Base-by-base conservation (phyloP, 2,888 invertebrate genomes). In the Sinopyrophorus schimmeli region DNA sequence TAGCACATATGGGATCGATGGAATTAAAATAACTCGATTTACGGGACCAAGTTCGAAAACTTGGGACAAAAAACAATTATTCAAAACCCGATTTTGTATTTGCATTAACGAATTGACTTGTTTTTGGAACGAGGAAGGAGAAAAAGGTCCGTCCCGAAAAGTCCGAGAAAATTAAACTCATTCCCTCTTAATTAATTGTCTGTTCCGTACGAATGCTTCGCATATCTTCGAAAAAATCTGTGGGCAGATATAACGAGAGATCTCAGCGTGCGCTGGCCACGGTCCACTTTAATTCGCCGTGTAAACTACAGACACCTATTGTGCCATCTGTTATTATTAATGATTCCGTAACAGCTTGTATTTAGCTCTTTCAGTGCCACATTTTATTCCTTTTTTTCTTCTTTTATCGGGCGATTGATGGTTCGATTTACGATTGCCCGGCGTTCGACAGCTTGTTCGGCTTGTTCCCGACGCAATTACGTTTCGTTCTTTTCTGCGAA, bases 271-370 rank as follows among this genome's bases (percentile, higher is more conserved):
- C 47, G 50, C 40, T 51, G 46, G 34, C 43, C 50, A 55, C 54
- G 55, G 61, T 46, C 52, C 56, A 53, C 49, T 61, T 63, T 66
- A 66, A 66, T 65, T 58, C 62, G 55, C 62, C 66, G 63, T 66
- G 66, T 66, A 66, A 66, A 66, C 66, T 61, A 65, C 61, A 61
- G 64, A 62, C 64, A 61, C 66, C 64, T 60, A 65, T 65, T 65
- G 65, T 65, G 63, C 57, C 52, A 55, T 55, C 56, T 54, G 55
- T 64, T 63, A 64, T 64, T 63, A 64, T 64, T 65, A 62, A 64
- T 64, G 64, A 58, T 57, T 57, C 55, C 46, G 53, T 57, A 62
- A 62, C 62, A 56, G 59, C 56, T 57, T 61, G 57, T 59, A 55
- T 59, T 62, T 58, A 52, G 51, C 51, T 49, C 39, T 37, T 24